Base-by-base conservation (phyloP, 2,113 vertebrate genomes). In the Hemibagrus wyckioides region DNA sequence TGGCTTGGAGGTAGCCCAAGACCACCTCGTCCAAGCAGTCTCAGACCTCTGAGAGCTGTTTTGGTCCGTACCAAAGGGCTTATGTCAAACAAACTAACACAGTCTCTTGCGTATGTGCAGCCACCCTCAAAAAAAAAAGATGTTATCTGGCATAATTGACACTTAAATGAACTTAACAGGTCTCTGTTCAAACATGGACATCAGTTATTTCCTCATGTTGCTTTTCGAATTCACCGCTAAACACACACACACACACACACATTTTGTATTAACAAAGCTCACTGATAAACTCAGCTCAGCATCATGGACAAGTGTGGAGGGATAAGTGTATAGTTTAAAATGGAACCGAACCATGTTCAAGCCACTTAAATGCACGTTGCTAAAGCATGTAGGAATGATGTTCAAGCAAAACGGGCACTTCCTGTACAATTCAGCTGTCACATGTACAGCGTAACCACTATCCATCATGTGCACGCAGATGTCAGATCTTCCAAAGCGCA, bases 161-260 rank as follows among this genome's bases (percentile, higher is more conserved):
- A 71, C 56, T 65, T 36, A 67, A 39, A n/a, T 39, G 17, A 25
- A 83, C 50, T 63, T 28, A 76, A 67, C 59, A 14, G 30, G 7
- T 50, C 54, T 90, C 59, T 11, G n/a, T 36, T 85, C 54, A 19
- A 48, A 33, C 69, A 52, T 52, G 79, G 71, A 63, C 73, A 23
- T 54, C 65, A 82, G 83, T 84, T 82, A 57, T 80, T 77, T 88
- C 90, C 87, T 92, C 67, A 48, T 84, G 89, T 69, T 88, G 79
- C 50, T 75, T 83, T 65, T 85, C 67, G n/a, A 14, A 83, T 30
- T 54, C 48, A 41, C 56, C 8, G 56, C 56, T 82, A 76, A 89
- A 71, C 77, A 89, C 50, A 79, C n/a, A n/a, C n/a, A n/a, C n/a
- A n/a, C n/a, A n/a, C n/a, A n/a, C n/a, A n/a, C n/a, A n/a, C n/a